A percentile compares a stretch with the other conserved stretches of the same genome.
Conservation (phyloP, 2,888 invertebrate genomes). For the Spilarctia lutea region DNA sequence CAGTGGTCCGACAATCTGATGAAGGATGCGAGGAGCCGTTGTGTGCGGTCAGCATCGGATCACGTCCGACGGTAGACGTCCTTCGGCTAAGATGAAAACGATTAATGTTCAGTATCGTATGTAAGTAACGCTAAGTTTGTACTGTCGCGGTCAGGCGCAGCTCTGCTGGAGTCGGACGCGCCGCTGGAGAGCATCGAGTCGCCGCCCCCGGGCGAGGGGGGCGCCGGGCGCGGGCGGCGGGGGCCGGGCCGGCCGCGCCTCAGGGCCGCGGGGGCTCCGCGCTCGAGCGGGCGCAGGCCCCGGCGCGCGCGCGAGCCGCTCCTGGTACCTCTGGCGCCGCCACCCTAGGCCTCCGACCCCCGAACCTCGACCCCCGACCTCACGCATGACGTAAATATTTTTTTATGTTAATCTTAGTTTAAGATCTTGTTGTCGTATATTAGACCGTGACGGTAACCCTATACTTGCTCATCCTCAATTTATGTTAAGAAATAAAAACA, state of each 20-base stretch:
- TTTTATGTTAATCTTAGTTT: background rate
- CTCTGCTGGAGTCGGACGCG: slow-evolving; percentile 71
- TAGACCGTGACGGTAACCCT: too few relatives aligned
- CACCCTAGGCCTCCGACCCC: slow-evolving; percentile 59
- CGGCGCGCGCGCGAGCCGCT: slow-evolving; percentile 76
- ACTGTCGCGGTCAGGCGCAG: slow-evolving; percentile 59
- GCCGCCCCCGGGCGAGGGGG: slow-evolving; percentile 14
- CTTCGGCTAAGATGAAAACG: too few relatives aligned
- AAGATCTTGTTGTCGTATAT: too few relatives aligned
- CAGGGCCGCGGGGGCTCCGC: slow-evolving; percentile 56
- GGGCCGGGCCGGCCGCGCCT: slow-evolving; percentile 54
- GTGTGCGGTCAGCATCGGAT: too few relatives aligned
- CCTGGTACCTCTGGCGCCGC: slow-evolving; percentile 85
- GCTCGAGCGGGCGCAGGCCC: slow-evolving; percentile 59
- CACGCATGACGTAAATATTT: background rate
- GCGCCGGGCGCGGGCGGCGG: slow-evolving; percentile 31
- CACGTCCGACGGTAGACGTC: too few relatives aligned
- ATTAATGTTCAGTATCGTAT: too few relatives aligned
- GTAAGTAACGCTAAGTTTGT: too few relatives aligned
- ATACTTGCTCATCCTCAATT: too few relatives aligned
- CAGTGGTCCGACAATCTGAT: too few relatives aligned
- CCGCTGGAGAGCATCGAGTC: slow-evolving; percentile 64
- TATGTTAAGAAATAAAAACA: too few relatives aligned
- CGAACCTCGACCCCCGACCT: background rate
- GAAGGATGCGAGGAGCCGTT: too few relatives aligned